These are phyloP conservation scores for Eulemur albifrons DNA, from an alignment of 2,797 vertebrate species.

Conservation along the genomic window DNA sequence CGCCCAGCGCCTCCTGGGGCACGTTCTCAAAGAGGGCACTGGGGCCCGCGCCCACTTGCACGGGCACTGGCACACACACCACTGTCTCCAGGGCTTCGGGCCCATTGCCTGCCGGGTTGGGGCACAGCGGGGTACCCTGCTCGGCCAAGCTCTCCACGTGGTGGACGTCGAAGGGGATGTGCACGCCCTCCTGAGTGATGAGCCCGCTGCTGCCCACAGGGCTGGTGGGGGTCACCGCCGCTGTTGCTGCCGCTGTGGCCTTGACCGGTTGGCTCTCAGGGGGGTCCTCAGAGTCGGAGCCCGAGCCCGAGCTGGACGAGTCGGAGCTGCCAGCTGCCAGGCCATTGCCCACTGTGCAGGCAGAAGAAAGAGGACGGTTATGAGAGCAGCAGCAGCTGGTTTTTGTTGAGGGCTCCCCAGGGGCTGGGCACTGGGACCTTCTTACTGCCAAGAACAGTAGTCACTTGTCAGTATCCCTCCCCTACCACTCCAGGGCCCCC, in stretches of 20 bases:
- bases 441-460: not conserved
- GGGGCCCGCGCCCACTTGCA: conserved; percentile 80
- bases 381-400: not conserved
- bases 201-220: conserved; percentile 56
- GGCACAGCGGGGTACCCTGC: conserved; percentile 64
- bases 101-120: conserved; percentile 55
- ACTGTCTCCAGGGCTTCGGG: conserved; percentile 78
- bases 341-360: conserved; percentile 68
- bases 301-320: conserved; percentile 64
- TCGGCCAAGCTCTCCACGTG: conserved; percentile 69
- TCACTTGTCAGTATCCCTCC: not conserved
- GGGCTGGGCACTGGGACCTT: not conserved
- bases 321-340: conserved; percentile 65
- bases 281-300: conserved; percentile 65
- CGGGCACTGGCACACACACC: conserved; percentile 80
- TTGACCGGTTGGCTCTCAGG: not conserved
- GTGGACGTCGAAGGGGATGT: conserved; percentile 79
- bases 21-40: conserved; percentile 84
- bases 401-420: not conserved
- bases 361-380: not conserved
- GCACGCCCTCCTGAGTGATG: conserved; percentile 79
- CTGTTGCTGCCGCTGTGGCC: not conserved
- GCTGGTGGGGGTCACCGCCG: conserved; percentile 42
- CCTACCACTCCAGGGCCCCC: not conserved
- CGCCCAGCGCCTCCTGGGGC: conserved; percentile 84